Conservation (phyloP, 2,888 invertebrate genomes). For the Dynastes tityus region DNA sequence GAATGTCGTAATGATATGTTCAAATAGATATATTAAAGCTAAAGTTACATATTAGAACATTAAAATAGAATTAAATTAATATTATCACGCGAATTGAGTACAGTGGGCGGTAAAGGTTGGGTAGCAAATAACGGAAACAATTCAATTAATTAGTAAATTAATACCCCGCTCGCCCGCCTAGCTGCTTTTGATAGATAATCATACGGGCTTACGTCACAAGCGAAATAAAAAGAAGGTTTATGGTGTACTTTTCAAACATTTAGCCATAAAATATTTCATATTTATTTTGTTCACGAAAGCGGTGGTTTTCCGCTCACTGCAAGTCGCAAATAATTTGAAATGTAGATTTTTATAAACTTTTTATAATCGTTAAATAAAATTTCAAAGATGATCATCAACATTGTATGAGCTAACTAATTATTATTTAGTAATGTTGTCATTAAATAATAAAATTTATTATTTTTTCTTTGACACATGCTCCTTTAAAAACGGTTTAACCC, state of each 20-base stretch:
- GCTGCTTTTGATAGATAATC: too few relatives aligned
- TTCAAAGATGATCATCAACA: neutral
- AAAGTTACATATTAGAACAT: neutral
- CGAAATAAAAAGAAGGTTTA: too few relatives aligned
- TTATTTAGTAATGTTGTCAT: neutral
- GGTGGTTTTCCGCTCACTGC: neutral
- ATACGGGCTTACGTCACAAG: too few relatives aligned
- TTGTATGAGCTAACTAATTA: neutral
- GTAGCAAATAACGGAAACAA: neutral
- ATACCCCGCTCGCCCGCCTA: too few relatives aligned
- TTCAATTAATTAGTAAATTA: too few relatives aligned
- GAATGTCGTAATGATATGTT: conserved; percentile 53
- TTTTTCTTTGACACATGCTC: neutral
- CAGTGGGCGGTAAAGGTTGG: neutral
- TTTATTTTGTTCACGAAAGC: neutral
- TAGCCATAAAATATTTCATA: too few relatives aligned
- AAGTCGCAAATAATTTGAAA: conserved; percentile 7
- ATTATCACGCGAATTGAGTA: neutral
- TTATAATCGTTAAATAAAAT: neutral
- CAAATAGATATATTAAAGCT: conserved; percentile 36
- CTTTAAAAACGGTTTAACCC: neutral
- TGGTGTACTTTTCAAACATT: too few relatives aligned
- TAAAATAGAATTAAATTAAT: too few relatives aligned
- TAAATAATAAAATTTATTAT: neutral
- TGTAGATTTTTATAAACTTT: neutral